Percentiles rank a stretch among this genome's conserved stretches.
Conservation (phyloP, 2,888 invertebrate genomes). For the Cataglyphis altisquamis region DNA sequence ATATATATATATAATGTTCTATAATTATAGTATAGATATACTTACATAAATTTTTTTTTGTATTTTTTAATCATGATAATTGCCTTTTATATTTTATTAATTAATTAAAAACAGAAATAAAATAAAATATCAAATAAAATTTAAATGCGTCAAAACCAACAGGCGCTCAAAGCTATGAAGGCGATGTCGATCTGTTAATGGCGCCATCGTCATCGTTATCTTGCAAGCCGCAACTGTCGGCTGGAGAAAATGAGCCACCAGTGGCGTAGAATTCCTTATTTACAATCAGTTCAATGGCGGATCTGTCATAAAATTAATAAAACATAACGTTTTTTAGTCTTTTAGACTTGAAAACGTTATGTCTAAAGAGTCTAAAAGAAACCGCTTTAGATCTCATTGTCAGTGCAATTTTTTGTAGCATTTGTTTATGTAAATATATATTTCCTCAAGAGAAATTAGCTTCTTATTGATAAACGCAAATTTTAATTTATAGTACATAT, state of each 20-base stretch:
- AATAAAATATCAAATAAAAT: not conserved
- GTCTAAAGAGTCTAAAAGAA: not conserved
- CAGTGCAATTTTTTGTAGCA: not conserved
- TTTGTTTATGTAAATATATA: not conserved
- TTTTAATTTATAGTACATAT: not conserved
- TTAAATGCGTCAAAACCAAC: not conserved
- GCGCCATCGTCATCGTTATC: constrained; percentile 50
- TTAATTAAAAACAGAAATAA: not conserved
- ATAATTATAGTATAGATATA: constrained; percentile 11
- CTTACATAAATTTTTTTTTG: not conserved
- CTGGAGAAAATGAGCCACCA: constrained; percentile 66
- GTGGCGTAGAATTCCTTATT: constrained; percentile 60
- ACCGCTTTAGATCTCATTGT: not conserved
- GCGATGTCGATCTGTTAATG: constrained; percentile 44
- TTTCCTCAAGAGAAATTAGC: not conserved
- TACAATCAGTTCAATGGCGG: constrained; percentile 12
- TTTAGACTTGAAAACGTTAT: too few species aligned
- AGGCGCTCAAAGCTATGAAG: not conserved
- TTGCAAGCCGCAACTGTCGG: constrained; percentile 53
- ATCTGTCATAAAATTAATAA: constrained; percentile 14
- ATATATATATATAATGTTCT: not conserved
- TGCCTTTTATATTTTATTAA: not conserved
- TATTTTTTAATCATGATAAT: not conserved
- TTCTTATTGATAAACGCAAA: not conserved
- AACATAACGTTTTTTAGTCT: too few species aligned